Evolutionary conservation across 2,797 vertebrate genomes (phyloP).

Genomic region (Labroides dimidiatus): DNA sequence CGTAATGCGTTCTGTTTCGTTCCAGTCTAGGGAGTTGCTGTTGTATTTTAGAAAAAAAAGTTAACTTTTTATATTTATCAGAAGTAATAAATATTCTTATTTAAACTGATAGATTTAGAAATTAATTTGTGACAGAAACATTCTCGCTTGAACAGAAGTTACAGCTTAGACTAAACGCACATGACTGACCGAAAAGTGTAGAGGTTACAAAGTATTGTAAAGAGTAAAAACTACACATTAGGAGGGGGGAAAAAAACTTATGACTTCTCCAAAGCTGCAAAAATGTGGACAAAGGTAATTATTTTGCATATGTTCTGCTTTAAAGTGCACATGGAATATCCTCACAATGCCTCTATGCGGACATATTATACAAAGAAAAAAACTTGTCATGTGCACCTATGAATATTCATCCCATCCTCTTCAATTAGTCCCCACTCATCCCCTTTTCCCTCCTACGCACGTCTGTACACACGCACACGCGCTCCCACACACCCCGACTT

Average conservation of each 20-base stretch:
- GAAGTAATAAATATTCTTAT: neutral
- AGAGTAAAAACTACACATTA: neutral
- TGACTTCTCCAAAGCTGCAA: neutral
- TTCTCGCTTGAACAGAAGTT: neutral
- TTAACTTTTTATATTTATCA: neutral
- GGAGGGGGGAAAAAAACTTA: neutral
- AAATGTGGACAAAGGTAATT: neutral
- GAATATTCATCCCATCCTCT: slow-evolving; percentile 48
- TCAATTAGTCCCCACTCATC: slow-evolving; percentile 18
- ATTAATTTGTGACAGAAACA: neutral
- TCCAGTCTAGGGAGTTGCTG: neutral
- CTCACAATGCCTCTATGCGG: neutral
- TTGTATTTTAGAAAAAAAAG: neutral
- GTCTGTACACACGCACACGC: neutral
- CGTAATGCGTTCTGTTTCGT: neutral
- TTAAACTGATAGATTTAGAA: neutral
- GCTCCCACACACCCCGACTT: slow-evolving; percentile 14
- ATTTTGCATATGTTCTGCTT: slow-evolving; percentile 11
- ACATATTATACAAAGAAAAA: slow-evolving; percentile 5
- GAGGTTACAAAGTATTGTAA: neutral
- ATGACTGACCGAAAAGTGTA: neutral
- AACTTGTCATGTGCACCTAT: slow-evolving; percentile 27
- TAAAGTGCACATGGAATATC: slow-evolving; percentile 23
- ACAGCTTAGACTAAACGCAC: neutral
- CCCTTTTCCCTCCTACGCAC: neutral